Evolutionary conservation across 92 coral and sea anemone genomes (phyloP).

Genomic region (Anthopleura xanthogrammica): DNA sequence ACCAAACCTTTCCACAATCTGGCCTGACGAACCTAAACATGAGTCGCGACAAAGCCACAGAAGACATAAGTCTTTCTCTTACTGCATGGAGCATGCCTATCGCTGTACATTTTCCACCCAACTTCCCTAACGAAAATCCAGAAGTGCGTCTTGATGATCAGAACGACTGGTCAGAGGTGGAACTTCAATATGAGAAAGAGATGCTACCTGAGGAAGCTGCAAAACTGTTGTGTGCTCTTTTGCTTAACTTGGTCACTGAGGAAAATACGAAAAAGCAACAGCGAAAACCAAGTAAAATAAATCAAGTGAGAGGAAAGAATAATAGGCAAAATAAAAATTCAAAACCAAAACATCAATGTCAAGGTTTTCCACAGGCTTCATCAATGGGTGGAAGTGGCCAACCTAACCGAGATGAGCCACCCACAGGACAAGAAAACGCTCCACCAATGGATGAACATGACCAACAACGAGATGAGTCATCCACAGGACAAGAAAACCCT

Average conservation of each 20-base stretch:
- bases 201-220: background rate
- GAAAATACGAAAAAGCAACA: background rate
- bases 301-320: too few relatives aligned
- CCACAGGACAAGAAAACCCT: too few relatives aligned
- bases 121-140: background rate
- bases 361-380: too few relatives aligned
- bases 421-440: background rate
- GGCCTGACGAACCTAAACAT: background rate
- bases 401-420: background rate
- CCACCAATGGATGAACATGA: too few relatives aligned
- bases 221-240: background rate
- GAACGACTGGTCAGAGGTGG: background rate
- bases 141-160: background rate
- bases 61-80: constrained; percentile 7
- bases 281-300: background rate
- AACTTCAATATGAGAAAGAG: background rate
- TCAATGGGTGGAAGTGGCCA: background rate
- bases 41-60: constrained; percentile 7
- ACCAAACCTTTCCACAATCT: background rate
- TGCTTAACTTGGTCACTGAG: background rate
- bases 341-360: too few relatives aligned
- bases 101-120: background rate
- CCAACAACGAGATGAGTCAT: too few relatives aligned
- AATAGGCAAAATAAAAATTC: too few relatives aligned
- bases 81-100: background rate